phyloP scores from a whole-genome alignment of 1,140 invertebrate genomes.

The Pachyrhynchus sulphureomaculatus region DNA sequence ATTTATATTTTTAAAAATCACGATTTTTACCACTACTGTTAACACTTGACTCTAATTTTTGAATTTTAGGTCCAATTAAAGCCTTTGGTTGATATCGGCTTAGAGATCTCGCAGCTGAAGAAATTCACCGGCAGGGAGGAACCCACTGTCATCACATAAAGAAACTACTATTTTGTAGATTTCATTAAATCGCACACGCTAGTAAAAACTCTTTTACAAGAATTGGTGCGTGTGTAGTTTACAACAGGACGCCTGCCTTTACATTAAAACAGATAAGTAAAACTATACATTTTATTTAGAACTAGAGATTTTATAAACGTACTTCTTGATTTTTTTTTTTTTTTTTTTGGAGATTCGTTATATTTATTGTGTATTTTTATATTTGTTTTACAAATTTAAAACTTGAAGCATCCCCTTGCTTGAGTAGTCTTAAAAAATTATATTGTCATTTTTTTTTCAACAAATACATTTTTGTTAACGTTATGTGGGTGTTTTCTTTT shows the following conservation, averaged over 20 bases:
- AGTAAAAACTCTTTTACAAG: neutral
- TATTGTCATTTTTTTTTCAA: too few relatives aligned
- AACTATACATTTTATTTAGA: neutral
- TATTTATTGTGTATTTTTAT: slow-evolving; percentile 2
- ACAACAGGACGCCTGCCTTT: too few relatives aligned
- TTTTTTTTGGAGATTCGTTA: neutral
- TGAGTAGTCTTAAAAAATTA: too few relatives aligned
- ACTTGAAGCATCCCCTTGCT: neutral
- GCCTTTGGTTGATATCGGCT: slow-evolving; percentile 86
- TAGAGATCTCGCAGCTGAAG: slow-evolving; percentile 80
- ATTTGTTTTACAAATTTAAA: neutral
- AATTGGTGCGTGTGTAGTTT: neutral
- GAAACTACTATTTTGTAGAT: neutral
- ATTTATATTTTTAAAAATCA: too few relatives aligned
- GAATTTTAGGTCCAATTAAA: slow-evolving; percentile 71
- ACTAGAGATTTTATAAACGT: neutral
- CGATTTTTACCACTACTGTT: too few relatives aligned
- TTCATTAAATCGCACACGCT: neutral
- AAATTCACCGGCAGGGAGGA: slow-evolving; percentile 83
- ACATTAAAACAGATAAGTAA: neutral
- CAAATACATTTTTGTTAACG: too few relatives aligned
- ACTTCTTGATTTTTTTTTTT: neutral
- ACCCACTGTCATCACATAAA: slow-evolving; percentile 97
- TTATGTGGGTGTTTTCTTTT: too few relatives aligned
- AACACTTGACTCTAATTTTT: too few relatives aligned